Conservation (phyloP, 2,797 vertebrate species). For the Lepilemur septentrionalis region DNA sequence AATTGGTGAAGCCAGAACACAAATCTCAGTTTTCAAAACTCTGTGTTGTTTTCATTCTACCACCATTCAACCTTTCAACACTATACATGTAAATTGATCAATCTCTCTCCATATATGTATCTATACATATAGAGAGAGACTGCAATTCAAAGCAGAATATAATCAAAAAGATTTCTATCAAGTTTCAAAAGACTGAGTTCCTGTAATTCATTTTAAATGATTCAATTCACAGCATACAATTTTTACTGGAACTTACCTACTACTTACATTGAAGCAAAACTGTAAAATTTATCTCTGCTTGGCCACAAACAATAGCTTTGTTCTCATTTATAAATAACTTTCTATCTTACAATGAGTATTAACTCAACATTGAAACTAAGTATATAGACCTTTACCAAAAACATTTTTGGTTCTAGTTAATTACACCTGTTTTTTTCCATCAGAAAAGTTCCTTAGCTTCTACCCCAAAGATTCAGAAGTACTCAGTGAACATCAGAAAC, state of each 20-base stretch:
- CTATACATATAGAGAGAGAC: too few species aligned
- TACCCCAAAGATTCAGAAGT: neutral
- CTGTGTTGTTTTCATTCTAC: neutral
- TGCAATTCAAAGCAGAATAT: neutral
- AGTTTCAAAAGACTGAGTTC: neutral
- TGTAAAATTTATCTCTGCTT: neutral
- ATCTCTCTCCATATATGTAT: too few species aligned
- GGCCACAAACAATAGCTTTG: neutral
- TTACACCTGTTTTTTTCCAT: neutral
- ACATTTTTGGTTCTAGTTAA: neutral
- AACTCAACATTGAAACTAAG: constrained; percentile 4
- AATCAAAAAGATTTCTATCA: neutral
- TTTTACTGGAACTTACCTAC: neutral
- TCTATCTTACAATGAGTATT: neutral
- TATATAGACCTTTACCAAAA: neutral
- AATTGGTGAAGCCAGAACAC: neutral
- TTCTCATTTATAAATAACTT: neutral
- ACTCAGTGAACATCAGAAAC: neutral
- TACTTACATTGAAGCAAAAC: neutral
- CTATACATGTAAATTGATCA: neutral
- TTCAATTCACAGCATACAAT: neutral
- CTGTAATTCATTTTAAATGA: neutral
- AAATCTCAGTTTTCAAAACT: neutral
- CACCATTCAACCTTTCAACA: neutral
- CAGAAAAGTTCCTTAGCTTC: neutral